Percentiles rank a stretch among this genome's conserved stretches.
phyloP scores from a whole-genome alignment of 2,888 invertebrate genomes.

The Andrena minutula region DNA sequence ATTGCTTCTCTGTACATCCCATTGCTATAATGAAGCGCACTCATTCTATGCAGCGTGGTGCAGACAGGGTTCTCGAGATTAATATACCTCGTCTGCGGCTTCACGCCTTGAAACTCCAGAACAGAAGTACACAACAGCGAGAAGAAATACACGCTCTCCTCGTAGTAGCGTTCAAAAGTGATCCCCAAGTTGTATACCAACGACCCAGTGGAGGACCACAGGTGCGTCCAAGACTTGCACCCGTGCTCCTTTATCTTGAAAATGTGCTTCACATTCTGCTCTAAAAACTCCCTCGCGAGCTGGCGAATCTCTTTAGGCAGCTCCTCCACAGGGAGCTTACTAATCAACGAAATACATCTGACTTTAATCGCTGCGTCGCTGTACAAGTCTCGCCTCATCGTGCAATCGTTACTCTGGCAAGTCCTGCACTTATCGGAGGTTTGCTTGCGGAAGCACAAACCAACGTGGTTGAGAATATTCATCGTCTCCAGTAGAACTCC shows the following conservation, averaged over 20 bases:
- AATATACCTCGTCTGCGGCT: conserved; percentile 52
- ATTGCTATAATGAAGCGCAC: conserved; percentile 65
- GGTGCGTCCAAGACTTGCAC: conserved; percentile 71
- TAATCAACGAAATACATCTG: conserved; percentile 59
- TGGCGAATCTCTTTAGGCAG: conserved; percentile 56
- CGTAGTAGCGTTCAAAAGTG: conserved; percentile 65
- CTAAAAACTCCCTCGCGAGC: conserved; percentile 51
- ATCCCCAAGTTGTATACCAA: conserved; percentile 76
- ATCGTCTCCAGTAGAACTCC: conserved; percentile 58
- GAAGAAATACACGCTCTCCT: conserved; percentile 66
- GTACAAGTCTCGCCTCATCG: conserved; percentile 67
- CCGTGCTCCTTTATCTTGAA: conserved; percentile 61
- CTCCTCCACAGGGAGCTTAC: conserved; percentile 52
- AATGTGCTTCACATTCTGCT: conserved; percentile 62
- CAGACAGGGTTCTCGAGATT: conserved; percentile 62
- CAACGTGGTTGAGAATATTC: conserved; percentile 58
- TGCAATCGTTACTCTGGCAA: conserved; percentile 64
- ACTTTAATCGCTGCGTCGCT: conserved; percentile 59
- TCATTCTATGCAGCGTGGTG: conserved; percentile 70
- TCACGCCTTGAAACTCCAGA: conserved; percentile 69
- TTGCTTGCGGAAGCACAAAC: conserved; percentile 48
- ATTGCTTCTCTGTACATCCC: conserved; percentile 76
- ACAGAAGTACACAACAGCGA: conserved; percentile 70
- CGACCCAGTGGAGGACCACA: conserved; percentile 75
- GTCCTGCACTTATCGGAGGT: conserved; percentile 62